Evolutionary conservation across 2,888 invertebrate species (phyloP), one percentile per base, ranked within the genome.

Genomic region (Schrankia costaestrigalis): DNA sequence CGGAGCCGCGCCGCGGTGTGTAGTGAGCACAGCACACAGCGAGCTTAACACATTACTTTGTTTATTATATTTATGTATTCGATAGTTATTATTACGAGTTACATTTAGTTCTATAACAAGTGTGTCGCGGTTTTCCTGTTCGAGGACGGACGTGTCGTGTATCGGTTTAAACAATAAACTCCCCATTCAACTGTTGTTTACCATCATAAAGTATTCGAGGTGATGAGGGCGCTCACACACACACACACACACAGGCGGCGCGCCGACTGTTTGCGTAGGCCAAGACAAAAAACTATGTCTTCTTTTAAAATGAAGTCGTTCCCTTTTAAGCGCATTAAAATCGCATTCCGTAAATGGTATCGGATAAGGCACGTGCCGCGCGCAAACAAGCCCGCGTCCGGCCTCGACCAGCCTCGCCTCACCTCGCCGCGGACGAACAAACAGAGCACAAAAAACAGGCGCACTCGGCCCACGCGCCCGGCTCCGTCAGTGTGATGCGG

Each of bases 301-400:
- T 67, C 65, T 62, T 68, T 70, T 69, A 62, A 71, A 73, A 72
- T 66, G 63, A 69, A 71, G 63, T 70, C 61, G 65, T 74, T 68
- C 78, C 71, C 74, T 72, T 79, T 75, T 64, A 73, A 76, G 72
- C 68, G 71, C 71, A 76, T 79, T 76, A 73, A 78, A 78, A 78
- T 78, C 68, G 78, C 78, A 75, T 78, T 79, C 82, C 82, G 62
- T 78, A 77, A 74, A 81, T 71, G 82, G 81, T 68, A 59, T 70
- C 74, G 79, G 77, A 74, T 71, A 71, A 76, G 78, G 82, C 83
- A 78, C 84, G 84, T 73, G 83, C 80, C 83, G 66, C 56, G 53
- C 31, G 27, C 65, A 63, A 65, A 66, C 65, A 68, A 30, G 41
- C 46, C 27, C 46, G 43, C 61, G 60, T 54, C 58, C 58, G 56